Percentiles rank a stretch among this genome's conserved stretches.
phyloP scores from a whole-genome alignment of 2,888 invertebrate species.

The Tholera decimalis region DNA sequence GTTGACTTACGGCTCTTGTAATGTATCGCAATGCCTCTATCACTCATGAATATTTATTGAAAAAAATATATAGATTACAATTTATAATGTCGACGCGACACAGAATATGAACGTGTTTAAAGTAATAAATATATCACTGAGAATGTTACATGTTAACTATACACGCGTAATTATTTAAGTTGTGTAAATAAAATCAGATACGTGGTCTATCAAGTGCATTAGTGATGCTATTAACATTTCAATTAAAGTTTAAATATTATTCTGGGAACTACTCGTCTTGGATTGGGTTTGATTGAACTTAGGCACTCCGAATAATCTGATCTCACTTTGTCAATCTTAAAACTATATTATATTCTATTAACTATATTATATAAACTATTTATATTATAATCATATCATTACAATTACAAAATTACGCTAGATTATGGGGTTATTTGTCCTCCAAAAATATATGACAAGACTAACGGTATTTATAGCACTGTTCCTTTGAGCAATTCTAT shows the following conservation, averaged over 20 bases:
- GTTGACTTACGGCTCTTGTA: slow-evolving; percentile 89
- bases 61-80: slow-evolving; percentile 81
- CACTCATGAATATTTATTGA: slow-evolving; percentile 90
- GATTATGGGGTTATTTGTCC: not conserved
- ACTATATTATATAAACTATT: not conserved
- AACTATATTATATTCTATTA: not conserved
- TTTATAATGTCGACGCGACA: slow-evolving; percentile 80
- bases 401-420: too few species aligned
- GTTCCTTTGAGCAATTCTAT: not conserved
- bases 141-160: slow-evolving; percentile 78
- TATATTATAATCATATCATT: too few species aligned
- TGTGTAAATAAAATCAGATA: slow-evolving; percentile 82
- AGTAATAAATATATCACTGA: slow-evolving; percentile 86
- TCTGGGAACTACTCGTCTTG: too few species aligned
- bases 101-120: slow-evolving; percentile 77
- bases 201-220: slow-evolving; percentile 82
- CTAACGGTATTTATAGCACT: not conserved
- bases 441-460: not conserved
- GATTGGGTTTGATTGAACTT: not conserved
- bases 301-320: not conserved
- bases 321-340: not conserved
- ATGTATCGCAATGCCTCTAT: slow-evolving; percentile 89
- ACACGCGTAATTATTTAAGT: slow-evolving; percentile 85
- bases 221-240: slow-evolving; percentile 81
- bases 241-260: too few species aligned